Percentiles rank a stretch among this genome's conserved stretches.
phyloP scores from a whole-genome alignment of 2,888 invertebrate species.

The Mechanitis mazaeus region DNA sequence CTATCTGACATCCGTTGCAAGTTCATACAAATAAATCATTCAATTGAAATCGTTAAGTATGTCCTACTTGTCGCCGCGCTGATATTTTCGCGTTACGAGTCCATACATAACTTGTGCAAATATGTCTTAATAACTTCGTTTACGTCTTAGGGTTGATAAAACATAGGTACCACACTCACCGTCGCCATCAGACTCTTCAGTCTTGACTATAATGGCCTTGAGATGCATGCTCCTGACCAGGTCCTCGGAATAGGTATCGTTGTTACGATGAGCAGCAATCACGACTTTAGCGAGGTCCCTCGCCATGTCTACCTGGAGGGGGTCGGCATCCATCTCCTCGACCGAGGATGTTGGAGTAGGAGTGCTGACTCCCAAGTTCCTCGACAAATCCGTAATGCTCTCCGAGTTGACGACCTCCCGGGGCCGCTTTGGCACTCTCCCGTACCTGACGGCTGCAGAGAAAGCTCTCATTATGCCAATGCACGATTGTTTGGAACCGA shows the following conservation, averaged over 20 bases:
- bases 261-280: constrained; percentile 85
- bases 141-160: neutral
- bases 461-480: constrained; percentile 32
- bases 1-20: constrained; percentile 10
- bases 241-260: constrained; percentile 93
- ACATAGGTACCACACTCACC: constrained; percentile 29
- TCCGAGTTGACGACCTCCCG: constrained; percentile 77
- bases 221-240: constrained; percentile 72
- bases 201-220: constrained; percentile 36
- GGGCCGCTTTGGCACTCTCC: constrained; percentile 95
- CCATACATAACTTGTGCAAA: too few species aligned
- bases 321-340: constrained; percentile 36
- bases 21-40: constrained; percentile 16
- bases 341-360: constrained; percentile 24
- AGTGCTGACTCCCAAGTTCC: constrained; percentile 28
- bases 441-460: constrained; percentile 93
- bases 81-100: neutral
- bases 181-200: constrained; percentile 44
- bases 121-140: neutral
- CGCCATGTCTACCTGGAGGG: constrained; percentile 33
- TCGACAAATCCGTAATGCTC: constrained; percentile 39
- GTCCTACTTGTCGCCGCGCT: constrained; percentile 2
- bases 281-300: constrained; percentile 67
- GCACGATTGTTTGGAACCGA: constrained; percentile 34
- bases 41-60: constrained; percentile 13